Conservation (phyloP, 2,113 vertebrate species). For the Urocolius indicus region DNA sequence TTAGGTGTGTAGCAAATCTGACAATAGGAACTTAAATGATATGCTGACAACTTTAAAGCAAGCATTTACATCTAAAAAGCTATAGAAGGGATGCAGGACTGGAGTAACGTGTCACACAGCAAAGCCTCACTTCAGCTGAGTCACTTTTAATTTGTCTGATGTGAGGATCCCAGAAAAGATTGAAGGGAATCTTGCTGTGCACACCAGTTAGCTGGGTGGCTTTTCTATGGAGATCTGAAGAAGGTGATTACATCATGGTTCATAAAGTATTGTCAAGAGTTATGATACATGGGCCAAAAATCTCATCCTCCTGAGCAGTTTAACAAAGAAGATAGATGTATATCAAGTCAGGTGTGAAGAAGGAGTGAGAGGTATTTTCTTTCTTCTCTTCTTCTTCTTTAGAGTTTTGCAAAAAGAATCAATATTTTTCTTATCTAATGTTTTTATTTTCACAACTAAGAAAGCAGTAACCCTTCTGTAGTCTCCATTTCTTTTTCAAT, state of each 20-base stretch:
- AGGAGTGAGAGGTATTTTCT: not conserved
- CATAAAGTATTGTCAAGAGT: not conserved
- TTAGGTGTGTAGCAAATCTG: not conserved
- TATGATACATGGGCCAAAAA: not conserved
- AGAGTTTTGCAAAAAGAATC: not conserved
- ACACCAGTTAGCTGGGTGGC: accelerated
- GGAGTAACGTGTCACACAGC: not conserved
- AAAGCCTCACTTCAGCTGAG: not conserved
- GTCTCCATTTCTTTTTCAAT: not conserved
- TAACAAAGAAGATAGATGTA: not conserved
- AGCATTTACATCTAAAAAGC: not conserved
- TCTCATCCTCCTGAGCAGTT: not conserved
- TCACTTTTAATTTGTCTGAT: not conserved
- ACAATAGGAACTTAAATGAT: not conserved
- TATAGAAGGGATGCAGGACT: not conserved
- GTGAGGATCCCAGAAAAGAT: not conserved
- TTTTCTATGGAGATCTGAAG: not conserved
- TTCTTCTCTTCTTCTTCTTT: not conserved
- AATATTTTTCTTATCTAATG: not conserved
- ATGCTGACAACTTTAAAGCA: not conserved
- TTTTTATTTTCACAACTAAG: not conserved
- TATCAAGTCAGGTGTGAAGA: not conserved
- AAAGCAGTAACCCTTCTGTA: not conserved
- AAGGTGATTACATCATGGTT: not conserved
- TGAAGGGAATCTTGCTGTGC: not conserved